These are phyloP conservation scores for Chloroceryle amazona DNA, from an alignment of 2,797 vertebrate genomes.

Conservation along the genomic window DNA sequence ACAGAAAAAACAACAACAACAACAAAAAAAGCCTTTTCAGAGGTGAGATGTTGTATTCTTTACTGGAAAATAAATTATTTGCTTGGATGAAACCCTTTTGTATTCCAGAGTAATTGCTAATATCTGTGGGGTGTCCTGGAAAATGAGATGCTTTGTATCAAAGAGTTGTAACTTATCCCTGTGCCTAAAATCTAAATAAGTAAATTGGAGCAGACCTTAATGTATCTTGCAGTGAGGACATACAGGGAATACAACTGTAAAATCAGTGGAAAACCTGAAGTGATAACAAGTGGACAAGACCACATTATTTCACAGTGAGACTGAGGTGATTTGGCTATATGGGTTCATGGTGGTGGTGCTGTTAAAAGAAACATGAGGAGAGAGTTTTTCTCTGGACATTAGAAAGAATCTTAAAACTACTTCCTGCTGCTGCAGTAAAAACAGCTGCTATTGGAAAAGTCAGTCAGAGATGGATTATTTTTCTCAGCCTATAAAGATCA, in stretches of 20 bases:
- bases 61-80: slow-evolving; percentile 80
- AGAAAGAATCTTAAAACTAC: not conserved
- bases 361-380: not conserved
- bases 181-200: slow-evolving; percentile 80
- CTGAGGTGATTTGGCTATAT: not conserved
- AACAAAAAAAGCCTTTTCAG: slow-evolving; percentile 26
- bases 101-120: slow-evolving; percentile 76
- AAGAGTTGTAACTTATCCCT: slow-evolving; percentile 75
- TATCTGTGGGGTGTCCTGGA: slow-evolving; percentile 77
- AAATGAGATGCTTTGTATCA: slow-evolving; percentile 80
- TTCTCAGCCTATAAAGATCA: not conserved
- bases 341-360: not conserved
- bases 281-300: slow-evolving; percentile 49
- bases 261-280: slow-evolving; percentile 59
- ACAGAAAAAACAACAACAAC: slow-evolving; percentile 56
- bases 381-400: not conserved
- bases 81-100: slow-evolving; percentile 79
- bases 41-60: slow-evolving; percentile 75
- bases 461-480: not conserved
- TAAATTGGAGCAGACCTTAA: slow-evolving; percentile 62
- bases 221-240: slow-evolving; percentile 52
- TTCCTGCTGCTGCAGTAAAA: not conserved
- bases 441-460: not conserved
- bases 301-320: slow-evolving; percentile 56
- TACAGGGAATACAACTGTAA: slow-evolving; percentile 54